Percentiles rank a stretch among this genome's conserved stretches.
Conservation (phyloP, 1,140 invertebrate genomes). For the fruit fly (Drosophila melanogaster) region DNA sequence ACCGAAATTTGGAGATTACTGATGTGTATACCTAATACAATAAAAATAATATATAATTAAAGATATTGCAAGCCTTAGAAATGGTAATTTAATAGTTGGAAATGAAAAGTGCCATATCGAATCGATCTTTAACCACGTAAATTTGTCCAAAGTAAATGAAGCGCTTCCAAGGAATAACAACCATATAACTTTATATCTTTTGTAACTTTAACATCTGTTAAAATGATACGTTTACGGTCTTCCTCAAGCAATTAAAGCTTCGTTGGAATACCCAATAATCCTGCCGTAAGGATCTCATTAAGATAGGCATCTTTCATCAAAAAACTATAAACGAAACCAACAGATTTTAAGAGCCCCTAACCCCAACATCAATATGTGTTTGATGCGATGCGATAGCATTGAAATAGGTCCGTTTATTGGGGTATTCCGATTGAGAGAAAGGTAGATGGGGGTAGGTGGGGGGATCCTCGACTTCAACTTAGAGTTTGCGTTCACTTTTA, state of each 20-base stretch:
- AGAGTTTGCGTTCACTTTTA: slow-evolving; percentile 36
- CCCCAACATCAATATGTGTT: slow-evolving; percentile 55
- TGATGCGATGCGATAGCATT: slow-evolving; percentile 24
- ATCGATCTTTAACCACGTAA: background rate
- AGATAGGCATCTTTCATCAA: slow-evolving; percentile 48
- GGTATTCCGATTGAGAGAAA: slow-evolving; percentile 24
- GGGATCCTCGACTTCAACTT: slow-evolving; percentile 4
- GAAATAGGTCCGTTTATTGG: slow-evolving; percentile 36
- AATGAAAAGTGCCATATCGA: background rate
- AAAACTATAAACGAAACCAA: slow-evolving; percentile 40
- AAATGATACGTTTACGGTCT: slow-evolving; percentile 6
- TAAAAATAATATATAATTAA: too few species aligned
- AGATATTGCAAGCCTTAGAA: background rate
- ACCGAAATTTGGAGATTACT: background rate
- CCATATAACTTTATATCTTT: background rate
- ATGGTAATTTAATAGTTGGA: background rate
- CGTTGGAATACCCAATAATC: slow-evolving; percentile 23
- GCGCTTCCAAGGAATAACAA: background rate
- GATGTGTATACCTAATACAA: background rate
- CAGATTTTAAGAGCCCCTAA: slow-evolving; percentile 37
- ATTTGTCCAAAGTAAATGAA: slow-evolving; percentile 3
- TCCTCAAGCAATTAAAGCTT: slow-evolving; percentile 17
- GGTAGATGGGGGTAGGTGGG: slow-evolving; percentile 15
- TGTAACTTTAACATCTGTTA: slow-evolving; percentile 17
- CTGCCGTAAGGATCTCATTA: slow-evolving; percentile 36